Percentiles rank a stretch among this genome's conserved stretches.
phyloP scores from a whole-genome alignment of 1,140 invertebrate genomes.

The Trissolcus basalis region DNA sequence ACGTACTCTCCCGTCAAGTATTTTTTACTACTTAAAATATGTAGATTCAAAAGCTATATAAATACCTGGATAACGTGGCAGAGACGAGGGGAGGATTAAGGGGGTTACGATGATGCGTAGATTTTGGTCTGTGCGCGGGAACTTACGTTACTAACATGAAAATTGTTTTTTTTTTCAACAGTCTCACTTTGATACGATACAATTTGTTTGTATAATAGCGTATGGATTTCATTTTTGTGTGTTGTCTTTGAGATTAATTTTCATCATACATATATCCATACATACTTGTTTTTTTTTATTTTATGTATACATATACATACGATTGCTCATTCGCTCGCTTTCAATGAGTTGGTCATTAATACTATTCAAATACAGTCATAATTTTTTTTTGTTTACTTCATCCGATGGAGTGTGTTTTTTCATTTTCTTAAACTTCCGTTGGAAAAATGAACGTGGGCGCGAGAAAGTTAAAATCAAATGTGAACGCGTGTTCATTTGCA shows the following conservation, averaged over 20 bases:
- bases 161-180: conserved; percentile 38
- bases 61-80: conserved; percentile 56
- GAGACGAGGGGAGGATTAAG: conserved; percentile 38
- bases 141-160: conserved; percentile 56
- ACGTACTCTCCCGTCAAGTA: conserved; percentile 40
- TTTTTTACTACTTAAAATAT: conserved; percentile 68
- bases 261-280: conserved; percentile 43
- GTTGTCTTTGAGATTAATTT: conserved; percentile 8
- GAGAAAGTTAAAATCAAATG: conserved; percentile 13
- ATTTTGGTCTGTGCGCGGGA: conserved; percentile 53
- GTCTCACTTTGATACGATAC: conserved; percentile 57
- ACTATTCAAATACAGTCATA: conserved; percentile 70
- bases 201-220: conserved; percentile 48
- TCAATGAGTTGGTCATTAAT: conserved; percentile 61
- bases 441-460: conserved; percentile 18
- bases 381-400: conserved; percentile 39
- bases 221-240: conserved; percentile 20
- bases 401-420: conserved; percentile 33
- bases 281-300: too few species aligned
- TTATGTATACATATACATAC: conserved; percentile 24
- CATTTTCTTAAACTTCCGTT: conserved; percentile 29
- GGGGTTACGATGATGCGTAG: conserved; percentile 53
- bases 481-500: background rate
- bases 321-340: conserved; percentile 26
- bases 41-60: conserved; percentile 67